A percentile compares a stretch with the other conserved stretches of the same genome.
These are phyloP conservation scores for Apogon hyalosoma DNA, from an alignment of 2,797 vertebrate species.

Conservation along the genomic window DNA sequence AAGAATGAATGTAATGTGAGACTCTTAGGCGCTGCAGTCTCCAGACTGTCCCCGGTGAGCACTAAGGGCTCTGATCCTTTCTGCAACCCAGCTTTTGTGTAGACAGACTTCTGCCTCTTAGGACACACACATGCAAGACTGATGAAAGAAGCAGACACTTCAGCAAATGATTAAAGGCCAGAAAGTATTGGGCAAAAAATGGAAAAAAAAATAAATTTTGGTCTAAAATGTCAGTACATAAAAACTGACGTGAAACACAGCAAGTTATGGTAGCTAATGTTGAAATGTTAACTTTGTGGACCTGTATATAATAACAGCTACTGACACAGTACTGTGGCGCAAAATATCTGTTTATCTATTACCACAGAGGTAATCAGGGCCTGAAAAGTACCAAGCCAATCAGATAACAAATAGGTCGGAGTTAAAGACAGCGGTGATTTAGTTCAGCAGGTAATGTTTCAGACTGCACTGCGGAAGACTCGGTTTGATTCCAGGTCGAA, in stretches of 20 bases:
- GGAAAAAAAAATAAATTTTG: neutral
- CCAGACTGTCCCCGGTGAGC: conserved; percentile 52
- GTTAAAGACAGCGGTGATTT: no score
- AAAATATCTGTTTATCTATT: no score
- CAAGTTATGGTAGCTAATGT: no score
- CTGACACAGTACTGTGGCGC: no score
- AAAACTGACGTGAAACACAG: neutral
- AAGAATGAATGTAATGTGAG: conserved; percentile 21
- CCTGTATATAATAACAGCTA: no score
- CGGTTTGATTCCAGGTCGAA: no score
- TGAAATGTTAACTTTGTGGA: no score
- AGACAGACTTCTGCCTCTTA: conserved; percentile 41
- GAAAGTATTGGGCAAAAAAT: conserved; percentile 29
- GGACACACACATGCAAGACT: conserved; percentile 63
- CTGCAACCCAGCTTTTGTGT: conserved; percentile 37
- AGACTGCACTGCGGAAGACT: no score
- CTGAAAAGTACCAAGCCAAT: no score
- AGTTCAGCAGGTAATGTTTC: no score
- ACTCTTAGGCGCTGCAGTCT: conserved; percentile 29
- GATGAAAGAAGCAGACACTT: conserved; percentile 77
- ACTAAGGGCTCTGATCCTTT: conserved; percentile 57
- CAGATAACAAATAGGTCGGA: no score
- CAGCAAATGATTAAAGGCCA: conserved; percentile 49
- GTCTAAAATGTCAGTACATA: conserved; percentile 25
- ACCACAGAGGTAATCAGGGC: no score